Base-by-base conservation (phyloP, 2,888 invertebrate species). In the Rhyacophila evoluta region DNA sequence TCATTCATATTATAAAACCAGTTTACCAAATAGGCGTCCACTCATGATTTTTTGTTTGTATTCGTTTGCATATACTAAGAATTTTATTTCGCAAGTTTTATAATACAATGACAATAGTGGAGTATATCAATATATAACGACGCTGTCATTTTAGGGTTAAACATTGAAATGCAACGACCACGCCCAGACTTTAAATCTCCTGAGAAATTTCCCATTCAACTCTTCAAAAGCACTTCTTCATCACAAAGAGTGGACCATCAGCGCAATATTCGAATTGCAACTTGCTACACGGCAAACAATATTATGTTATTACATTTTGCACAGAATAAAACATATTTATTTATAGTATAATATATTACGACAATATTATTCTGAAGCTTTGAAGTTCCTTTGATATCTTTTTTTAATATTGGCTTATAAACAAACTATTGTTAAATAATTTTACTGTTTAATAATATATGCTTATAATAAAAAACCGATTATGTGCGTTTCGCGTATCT, bases 181-280 rank as follows among this genome's bases (percentile, higher is more conserved):
- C 55, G 55, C 55, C 55, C 25, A 15, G 19, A 55, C 25, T 55
- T 55, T 55, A 55, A 55, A 55, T 55, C 25, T 25, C 25, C 2
- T 2, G 55, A 55, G 55, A 55, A 55, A 55, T 55, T 55, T 55
- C 25, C 15, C 55, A 55, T 55, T 55, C 25, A 55, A 25, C 55
- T 55, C 25, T 55, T 55, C 55, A 55, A 55, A 8, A 55, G 55
- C 55, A 55, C 55, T 55, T 55, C 55, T 55, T 55, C 55, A 55
- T 55, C 25, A 25, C 55, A 55, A 55, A 25, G 25, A 55, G 55
- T 55, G 55, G 55, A 15, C 55, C 55, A 55, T 55, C 55, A 55
- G 55, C 55, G 55, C 55, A 55, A 55, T 25, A 55, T 55, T 55
- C 25, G 19, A 55, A 19, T 8, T 55, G 55, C 55, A 55, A 55